These are phyloP conservation scores for Slavum lentiscoides DNA, from an alignment of 2,888 invertebrate genomes.

Conservation along the genomic window DNA sequence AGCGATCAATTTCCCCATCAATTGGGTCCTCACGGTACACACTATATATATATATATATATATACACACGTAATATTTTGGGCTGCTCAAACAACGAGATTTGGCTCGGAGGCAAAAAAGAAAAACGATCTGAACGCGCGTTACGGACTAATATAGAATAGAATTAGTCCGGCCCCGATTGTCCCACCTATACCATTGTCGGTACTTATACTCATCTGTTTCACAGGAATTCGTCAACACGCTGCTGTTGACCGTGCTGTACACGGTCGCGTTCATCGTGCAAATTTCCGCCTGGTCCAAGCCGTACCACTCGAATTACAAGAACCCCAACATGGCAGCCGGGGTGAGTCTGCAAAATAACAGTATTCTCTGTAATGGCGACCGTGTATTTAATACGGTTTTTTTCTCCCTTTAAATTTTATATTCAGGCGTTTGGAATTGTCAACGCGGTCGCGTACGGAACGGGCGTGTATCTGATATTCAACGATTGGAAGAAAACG, in stretches of 20 bases:
- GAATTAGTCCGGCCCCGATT: too few species aligned
- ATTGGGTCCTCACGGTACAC: slow-evolving; percentile 82
- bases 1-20: slow-evolving; percentile 76
- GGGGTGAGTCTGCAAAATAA: slow-evolving; percentile 67
- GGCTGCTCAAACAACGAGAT: too few species aligned
- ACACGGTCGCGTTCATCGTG: slow-evolving; percentile 79
- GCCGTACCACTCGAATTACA: slow-evolving; percentile 58
- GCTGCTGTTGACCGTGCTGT: slow-evolving; percentile 70
- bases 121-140: too few species aligned
- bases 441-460: slow-evolving; percentile 81
- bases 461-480: slow-evolving; percentile 75
- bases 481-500: slow-evolving; percentile 68
- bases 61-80: too few species aligned
- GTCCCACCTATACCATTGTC: too few species aligned
- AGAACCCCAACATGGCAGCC: slow-evolving; percentile 71
- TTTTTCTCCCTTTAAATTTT: too few species aligned
- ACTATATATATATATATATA: too few species aligned
- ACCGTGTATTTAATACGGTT: too few species aligned
- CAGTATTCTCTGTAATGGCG: slow-evolving; percentile 2
- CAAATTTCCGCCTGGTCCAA: slow-evolving; percentile 71
- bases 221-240: slow-evolving; percentile 81
- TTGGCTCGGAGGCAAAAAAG: too few species aligned
- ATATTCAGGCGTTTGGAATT: slow-evolving; percentile 73
- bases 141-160: too few species aligned
- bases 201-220: not conserved